Base-by-base conservation (phyloP, 2,888 invertebrate species). In the Hesperia comma region DNA sequence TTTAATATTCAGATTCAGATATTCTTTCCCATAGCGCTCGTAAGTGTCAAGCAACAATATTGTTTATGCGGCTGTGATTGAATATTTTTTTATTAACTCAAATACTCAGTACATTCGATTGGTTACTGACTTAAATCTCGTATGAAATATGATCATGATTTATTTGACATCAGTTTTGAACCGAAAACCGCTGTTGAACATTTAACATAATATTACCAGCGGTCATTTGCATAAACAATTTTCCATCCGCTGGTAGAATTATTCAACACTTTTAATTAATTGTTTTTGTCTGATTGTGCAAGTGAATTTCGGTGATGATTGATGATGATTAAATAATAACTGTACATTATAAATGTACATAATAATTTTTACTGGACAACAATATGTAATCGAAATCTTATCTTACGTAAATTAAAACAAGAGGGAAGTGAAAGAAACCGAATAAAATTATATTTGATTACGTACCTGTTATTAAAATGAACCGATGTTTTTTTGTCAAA, bases 171-270 rank as follows among this genome's bases (percentile, higher is more conserved):
- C 57, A 58, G 15, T 58, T 58, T 60, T 54, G 33, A n/a, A 19
- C 40, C 41, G 40, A 43, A 58, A 66, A 32, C 41, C 51, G 32
- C 58, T 32, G 43, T 61, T 70, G 80, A 81, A 85, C 82, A 84
- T 86, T 85, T 83, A 80, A 82, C 80, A 82, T 84, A 82, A 82
- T 84, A 83, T 82, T 82, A 79, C 68, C 72, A 71, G 70, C 70
- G 67, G 70, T 75, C 76, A 86, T 88, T 88, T 85, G 82, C 85
- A 87, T 86, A 84, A 87, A 88, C 84, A 85, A 87, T 88, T 87
- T 84, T 78, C 79, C 78, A 84, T 79, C 84, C 84, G 79, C 79
- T 81, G 76, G 79, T 79, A 80, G 82, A 77, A 79, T 82, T 79
- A 83, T 83, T 83, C 81, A 80, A 83, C 84, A 83, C 82, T 66